phyloP scores from a whole-genome alignment of 2,888 invertebrate species.

The Tigriopus californicus region DNA sequence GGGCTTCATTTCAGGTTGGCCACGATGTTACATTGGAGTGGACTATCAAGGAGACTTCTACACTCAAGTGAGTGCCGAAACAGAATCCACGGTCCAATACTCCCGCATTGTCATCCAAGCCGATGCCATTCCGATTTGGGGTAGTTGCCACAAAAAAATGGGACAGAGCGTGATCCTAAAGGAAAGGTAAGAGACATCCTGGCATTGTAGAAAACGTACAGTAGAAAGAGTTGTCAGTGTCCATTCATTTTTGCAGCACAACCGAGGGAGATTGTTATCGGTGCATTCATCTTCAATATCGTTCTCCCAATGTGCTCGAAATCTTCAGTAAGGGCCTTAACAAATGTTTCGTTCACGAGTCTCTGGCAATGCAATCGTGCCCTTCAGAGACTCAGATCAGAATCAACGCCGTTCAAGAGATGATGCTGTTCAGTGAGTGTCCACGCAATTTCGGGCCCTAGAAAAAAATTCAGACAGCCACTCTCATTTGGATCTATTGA shows the following conservation, averaged over 20 bases:
- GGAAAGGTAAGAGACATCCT: background rate
- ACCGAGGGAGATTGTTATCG: conserved; percentile 31
- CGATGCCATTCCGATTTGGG: background rate
- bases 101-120: background rate
- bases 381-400: background rate
- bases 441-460: no score
- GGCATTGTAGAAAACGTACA: no score
- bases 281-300: conserved; percentile 39
- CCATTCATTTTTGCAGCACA: no score
- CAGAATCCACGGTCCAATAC: background rate
- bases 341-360: conserved; percentile 32
- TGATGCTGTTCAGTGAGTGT: no score
- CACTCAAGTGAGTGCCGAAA: background rate
- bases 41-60: background rate
- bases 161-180: background rate
- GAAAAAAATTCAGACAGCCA: background rate
- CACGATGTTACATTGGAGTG: background rate
- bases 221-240: background rate
- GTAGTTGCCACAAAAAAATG: background rate
- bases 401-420: no score
- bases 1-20: no score
- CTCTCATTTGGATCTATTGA: background rate
- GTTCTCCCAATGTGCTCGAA: conserved; percentile 40
- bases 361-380: background rate
- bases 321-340: conserved; percentile 39